Base-by-base conservation (phyloP, 2,888 invertebrate species). In the Pecten maximus region DNA sequence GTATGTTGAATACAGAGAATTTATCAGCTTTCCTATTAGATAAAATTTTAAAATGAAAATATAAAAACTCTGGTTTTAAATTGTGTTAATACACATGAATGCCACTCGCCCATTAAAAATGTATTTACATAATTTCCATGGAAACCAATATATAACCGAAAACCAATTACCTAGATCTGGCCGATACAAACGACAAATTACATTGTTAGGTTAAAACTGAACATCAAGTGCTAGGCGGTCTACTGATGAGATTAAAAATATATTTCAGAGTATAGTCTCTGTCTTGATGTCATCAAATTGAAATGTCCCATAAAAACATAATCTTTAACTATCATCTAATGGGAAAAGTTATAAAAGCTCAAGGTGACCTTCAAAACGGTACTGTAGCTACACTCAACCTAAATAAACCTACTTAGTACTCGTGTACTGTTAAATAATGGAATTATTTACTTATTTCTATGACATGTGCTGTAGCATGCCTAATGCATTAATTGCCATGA, bases 121-220 rank as follows among this genome's bases (percentile, higher is more conserved):
- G 8, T 74, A 35, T 74, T 74, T 74, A 74, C 35, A 35, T 74
- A 74, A 74, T 74, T 74, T 74, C 74, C 74, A 74, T 74, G 74
- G 74, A 74, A 74, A 74, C 74, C 6, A 16, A 74, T 10, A 0
- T 74, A 74, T 74, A 74, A 28, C 74, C 35, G 6, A 19, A 74
- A 54, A 74, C 74, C 74, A 35, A 74, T 74, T 74, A 74, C 12
- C 12, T 6, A 74, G 74, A 74, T 74, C 15, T 1, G 12, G 74
- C 35, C 15, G 74, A 74, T 74, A 74, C 74, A 28, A 35, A 28
- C 74, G 4, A 16, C 74, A 28, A 23, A 23, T 60, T 23, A 60
- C n/a, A 4, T 2, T 60, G n/a, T 60, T 6, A 6, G 60, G 60
- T 60, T n/a, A 2, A 2, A 23, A 60, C n/a, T 6, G 60, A 23